Evolutionary conservation across 2,888 invertebrate genomes (phyloP).

Genomic region (Papilio gigon): DNA sequence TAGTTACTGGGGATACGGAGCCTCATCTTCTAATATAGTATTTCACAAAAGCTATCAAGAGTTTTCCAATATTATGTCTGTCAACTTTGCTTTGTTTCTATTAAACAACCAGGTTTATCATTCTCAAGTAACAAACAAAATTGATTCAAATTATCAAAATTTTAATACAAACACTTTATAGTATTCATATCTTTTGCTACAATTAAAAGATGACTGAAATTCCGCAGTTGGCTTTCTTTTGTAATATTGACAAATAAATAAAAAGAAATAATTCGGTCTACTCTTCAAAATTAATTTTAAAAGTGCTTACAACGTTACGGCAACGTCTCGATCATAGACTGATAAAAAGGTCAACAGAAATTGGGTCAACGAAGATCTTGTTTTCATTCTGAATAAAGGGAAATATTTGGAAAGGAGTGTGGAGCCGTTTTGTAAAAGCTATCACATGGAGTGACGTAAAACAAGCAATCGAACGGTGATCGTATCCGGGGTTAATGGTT

Average conservation of each 20-base stretch:
- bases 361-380: slow-evolving; percentile 13
- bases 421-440: slow-evolving; percentile 15
- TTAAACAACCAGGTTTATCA: not conserved
- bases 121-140: not conserved
- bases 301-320: not conserved
- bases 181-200: no score
- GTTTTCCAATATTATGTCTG: not conserved
- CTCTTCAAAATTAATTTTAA: not conserved
- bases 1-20: not conserved
- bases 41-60: not conserved
- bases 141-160: not conserved
- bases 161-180: not conserved
- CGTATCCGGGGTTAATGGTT: slow-evolving; percentile 35
- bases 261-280: not conserved
- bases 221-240: no score
- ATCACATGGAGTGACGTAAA: slow-evolving; percentile 26
- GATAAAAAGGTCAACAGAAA: not conserved
- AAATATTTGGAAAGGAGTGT: slow-evolving; percentile 7
- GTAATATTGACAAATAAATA: no score
- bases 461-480: slow-evolving; percentile 36
- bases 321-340: not conserved
- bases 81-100: slow-evolving; percentile 5
- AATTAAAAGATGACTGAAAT: no score
- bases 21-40: not conserved
- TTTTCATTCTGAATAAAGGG: slow-evolving; percentile 19